Percentiles rank a stretch among this genome's conserved stretches.
These are phyloP conservation scores for Epistrophella euchroma DNA, from an alignment of 2,888 invertebrate species.

Conservation along the genomic window DNA sequence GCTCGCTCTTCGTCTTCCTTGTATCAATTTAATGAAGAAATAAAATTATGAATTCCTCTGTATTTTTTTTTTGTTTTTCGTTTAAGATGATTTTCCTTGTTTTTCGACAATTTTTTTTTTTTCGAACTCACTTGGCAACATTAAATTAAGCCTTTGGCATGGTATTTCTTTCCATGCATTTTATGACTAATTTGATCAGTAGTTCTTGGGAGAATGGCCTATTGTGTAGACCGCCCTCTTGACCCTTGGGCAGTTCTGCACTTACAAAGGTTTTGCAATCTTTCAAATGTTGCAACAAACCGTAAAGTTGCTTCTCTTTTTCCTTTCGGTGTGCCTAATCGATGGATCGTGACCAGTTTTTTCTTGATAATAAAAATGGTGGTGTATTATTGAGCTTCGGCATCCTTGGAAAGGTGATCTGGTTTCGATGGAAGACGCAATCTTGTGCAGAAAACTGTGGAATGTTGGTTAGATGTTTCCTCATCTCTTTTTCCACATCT, in stretches of 20 bases:
- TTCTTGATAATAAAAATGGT: slow-evolving; percentile 15
- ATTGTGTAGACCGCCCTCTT: slow-evolving; percentile 25
- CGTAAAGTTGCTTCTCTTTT: slow-evolving; percentile 16
- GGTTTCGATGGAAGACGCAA: slow-evolving; percentile 60
- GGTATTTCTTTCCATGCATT: slow-evolving; percentile 32
- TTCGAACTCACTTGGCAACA: slow-evolving; percentile 36
- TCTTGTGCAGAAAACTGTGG: slow-evolving; percentile 50
- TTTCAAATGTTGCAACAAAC: slow-evolving; percentile 15
- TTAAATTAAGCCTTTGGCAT: slow-evolving; percentile 26
- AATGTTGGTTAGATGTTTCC: slow-evolving; percentile 47
- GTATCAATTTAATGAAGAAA: slow-evolving; percentile 56
- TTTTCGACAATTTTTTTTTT: slow-evolving; percentile 28
- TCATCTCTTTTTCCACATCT: slow-evolving; percentile 26
- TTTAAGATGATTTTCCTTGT: neutral
- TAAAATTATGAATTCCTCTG: slow-evolving; percentile 48
- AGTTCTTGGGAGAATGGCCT: slow-evolving; percentile 10
- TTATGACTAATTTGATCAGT: slow-evolving; percentile 43
- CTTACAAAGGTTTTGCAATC: slow-evolving; percentile 25
- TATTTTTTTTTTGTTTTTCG: neutral
- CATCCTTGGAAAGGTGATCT: slow-evolving; percentile 76
- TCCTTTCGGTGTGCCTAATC: slow-evolving; percentile 39
- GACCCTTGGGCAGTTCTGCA: slow-evolving; percentile 40
- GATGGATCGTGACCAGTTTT: slow-evolving; percentile 72
- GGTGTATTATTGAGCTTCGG: slow-evolving; percentile 50
- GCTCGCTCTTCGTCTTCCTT: slow-evolving; percentile 12